Base-by-base conservation (phyloP, 1,140 invertebrate genomes). In the Papilio aristodemus region DNA sequence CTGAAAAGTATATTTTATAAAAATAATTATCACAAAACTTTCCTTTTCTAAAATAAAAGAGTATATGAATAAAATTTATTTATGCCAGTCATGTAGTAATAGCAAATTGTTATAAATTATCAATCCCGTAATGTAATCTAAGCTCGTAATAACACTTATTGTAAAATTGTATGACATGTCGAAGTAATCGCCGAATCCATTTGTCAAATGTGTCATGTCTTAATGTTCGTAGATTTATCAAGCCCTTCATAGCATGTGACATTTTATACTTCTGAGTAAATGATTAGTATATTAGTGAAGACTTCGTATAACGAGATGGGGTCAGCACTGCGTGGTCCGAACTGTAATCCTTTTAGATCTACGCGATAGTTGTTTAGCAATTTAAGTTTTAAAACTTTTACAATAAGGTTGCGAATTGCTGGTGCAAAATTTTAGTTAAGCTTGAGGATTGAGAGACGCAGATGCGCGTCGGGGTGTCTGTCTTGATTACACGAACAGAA, bases 381-480 rank as follows among this genome's bases (percentile, higher is more conserved):
- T 27, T 64, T 60, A 4, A 0, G 19, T 43, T 32, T 74, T 81
- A 78, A 59, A 0, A 10, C 3, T 17, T 22, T 11, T 1, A 8
- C 7, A 32, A 71, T 78, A 81, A 54, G 62, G 75, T 76, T 71
- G 46, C 73, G 75, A 76, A 62, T 71, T 64, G 37, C 27, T 41
- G 50, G 38, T 64, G 39, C 36, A 38, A 3, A 17, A 27, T 57
- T 59, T 60, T 46, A 39, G 39, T 38, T 60, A 71, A 57, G 22
- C 69, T 75, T 74, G 73, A 70, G 63, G 63, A 57, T 60, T 39
- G 43, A 43, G 62, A 74, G 74, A 72, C 83, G 70, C 86, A 89
- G 85, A 89, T 89, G 86, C 83, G 85, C 77, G 82, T 76, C 77
- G 71, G 77, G 82, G 74, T 81, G 81, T 84, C 83, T 83, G 72